Evolutionary conservation across 2,113 vertebrate species (phyloP).

Genomic region (Machaerirhynchus nigripectus): DNA sequence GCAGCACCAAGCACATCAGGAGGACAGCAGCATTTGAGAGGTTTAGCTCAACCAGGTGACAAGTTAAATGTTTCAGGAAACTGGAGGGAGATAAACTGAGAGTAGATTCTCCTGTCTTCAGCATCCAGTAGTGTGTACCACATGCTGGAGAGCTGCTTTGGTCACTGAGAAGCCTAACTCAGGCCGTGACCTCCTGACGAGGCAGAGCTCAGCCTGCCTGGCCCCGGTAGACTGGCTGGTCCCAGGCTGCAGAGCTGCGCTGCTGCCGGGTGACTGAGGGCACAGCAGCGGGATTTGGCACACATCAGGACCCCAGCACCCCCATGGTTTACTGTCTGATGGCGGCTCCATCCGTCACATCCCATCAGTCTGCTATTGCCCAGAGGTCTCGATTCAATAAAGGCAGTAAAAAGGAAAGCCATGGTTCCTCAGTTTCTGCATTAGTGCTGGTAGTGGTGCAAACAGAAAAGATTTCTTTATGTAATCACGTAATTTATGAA

Average conservation of each 20-base stretch:
- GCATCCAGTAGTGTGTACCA: fast-evolving
- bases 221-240: fast-evolving
- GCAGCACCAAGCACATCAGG: not conserved
- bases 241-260: fast-evolving
- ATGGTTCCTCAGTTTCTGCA: not conserved
- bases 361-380: not conserved
- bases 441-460: not conserved
- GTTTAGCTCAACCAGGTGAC: not conserved
- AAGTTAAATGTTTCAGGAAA: not conserved
- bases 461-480: not conserved
- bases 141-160: not conserved
- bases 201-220: not conserved
- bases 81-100: not conserved
- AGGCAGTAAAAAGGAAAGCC: not conserved
- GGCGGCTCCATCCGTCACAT: not conserved
- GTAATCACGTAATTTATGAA: not conserved
- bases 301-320: not conserved
- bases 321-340: not conserved
- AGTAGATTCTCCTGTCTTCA: not conserved
- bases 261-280: not conserved
- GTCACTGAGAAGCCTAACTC: not conserved
- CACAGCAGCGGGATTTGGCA: not conserved
- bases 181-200: not conserved
- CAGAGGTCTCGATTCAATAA: not conserved
- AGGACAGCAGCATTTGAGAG: not conserved